A percentile compares a stretch with the other conserved stretches of the same genome.
Evolutionary conservation across 2,797 vertebrate species (phyloP).

Genomic region (Lithobates pipiens): DNA sequence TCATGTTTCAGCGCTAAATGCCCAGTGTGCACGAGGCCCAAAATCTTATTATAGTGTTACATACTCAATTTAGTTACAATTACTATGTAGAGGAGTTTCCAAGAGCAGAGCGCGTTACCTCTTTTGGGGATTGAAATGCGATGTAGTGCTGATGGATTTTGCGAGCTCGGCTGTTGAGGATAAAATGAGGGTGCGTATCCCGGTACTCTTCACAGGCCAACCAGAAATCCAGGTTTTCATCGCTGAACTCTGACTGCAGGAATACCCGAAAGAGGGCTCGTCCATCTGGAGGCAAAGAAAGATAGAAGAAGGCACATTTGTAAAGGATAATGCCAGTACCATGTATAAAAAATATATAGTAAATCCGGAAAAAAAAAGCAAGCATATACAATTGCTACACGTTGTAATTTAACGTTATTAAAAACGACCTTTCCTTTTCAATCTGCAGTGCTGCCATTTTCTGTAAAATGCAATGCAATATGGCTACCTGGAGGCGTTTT

Average conservation of each 20-base stretch:
- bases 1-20: too few relatives aligned
- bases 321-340: background rate
- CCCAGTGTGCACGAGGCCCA: too few relatives aligned
- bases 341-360: too few relatives aligned
- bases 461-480: too few relatives aligned
- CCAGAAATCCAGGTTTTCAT: slow-evolving; percentile 87
- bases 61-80: too few relatives aligned
- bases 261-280: slow-evolving; percentile 80
- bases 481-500: too few relatives aligned
- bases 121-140: slow-evolving; percentile 76
- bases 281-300: slow-evolving; percentile 70
- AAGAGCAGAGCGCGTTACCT: slow-evolving; percentile 71
- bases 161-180: slow-evolving; percentile 78
- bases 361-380: too few relatives aligned
- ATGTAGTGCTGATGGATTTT: slow-evolving; percentile 81
- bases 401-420: too few relatives aligned
- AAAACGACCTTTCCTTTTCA: too few relatives aligned
- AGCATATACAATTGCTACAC: too few relatives aligned
- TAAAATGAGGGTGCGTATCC: slow-evolving; percentile 80
- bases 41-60: too few relatives aligned
- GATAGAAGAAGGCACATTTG: background rate
- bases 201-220: slow-evolving; percentile 82
- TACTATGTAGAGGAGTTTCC: background rate
- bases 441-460: too few relatives aligned
- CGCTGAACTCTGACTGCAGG: slow-evolving; percentile 84